A percentile compares a stretch with the other conserved stretches of the same genome.
Evolutionary conservation across 2,888 invertebrate species (phyloP).

Genomic region (Trichopria drosophilae): DNA sequence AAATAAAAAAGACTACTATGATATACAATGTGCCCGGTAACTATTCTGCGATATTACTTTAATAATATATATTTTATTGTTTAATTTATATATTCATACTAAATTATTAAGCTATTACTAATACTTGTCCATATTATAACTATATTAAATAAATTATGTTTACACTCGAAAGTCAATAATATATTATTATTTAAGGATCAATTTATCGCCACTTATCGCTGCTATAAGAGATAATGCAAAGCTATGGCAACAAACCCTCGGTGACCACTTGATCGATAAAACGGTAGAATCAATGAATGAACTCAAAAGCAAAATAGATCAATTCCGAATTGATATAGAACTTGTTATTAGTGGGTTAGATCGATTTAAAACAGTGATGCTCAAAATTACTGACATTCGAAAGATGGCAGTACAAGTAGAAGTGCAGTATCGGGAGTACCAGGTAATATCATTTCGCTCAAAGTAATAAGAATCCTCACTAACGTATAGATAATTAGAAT

Average conservation of each 20-base stretch:
- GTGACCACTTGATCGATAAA: constrained; percentile 68
- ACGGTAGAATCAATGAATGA: constrained; percentile 71
- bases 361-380: constrained; percentile 83
- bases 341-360: constrained; percentile 77
- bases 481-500: too few relatives aligned
- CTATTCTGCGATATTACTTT: too few relatives aligned
- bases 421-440: constrained; percentile 67
- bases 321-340: constrained; percentile 69
- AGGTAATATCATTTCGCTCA: constrained; percentile 43
- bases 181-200: constrained; percentile 61
- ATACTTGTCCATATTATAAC: too few relatives aligned
- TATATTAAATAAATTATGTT: too few relatives aligned
- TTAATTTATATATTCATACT: too few relatives aligned
- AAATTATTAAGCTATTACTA: too few relatives aligned
- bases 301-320: constrained; percentile 71
- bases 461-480: not conserved
- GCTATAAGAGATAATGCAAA: constrained; percentile 73
- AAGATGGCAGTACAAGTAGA: constrained; percentile 78
- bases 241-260: constrained; percentile 79
- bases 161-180: too few relatives aligned
- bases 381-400: constrained; percentile 76
- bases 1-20: constrained; percentile 64
- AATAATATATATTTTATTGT: not conserved
- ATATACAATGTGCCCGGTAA: too few relatives aligned
- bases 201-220: constrained; percentile 71